Conservation (phyloP, 2,888 invertebrate genomes). For the Cremastobaeus sp. region DNA sequence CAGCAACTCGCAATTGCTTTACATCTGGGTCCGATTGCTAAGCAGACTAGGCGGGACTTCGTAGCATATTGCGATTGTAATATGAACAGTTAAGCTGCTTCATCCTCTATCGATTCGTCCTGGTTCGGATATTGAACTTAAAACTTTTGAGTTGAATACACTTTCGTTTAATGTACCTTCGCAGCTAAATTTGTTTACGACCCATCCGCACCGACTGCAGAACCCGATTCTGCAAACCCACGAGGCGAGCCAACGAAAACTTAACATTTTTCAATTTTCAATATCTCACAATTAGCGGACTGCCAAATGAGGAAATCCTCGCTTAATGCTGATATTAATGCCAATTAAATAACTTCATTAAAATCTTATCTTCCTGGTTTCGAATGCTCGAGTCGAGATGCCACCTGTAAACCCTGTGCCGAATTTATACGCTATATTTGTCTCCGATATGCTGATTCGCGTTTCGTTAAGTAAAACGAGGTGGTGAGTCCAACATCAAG, state of each 20-base stretch:
- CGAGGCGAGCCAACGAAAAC: slow-evolving; percentile 1
- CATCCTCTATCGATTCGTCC: slow-evolving; percentile 21
- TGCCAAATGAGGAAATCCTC: slow-evolving; percentile 1
- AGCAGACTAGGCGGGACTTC: no score
- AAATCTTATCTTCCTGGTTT: slow-evolving; percentile 9
- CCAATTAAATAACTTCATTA: slow-evolving; percentile 17
- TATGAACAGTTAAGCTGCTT: slow-evolving; percentile 19
- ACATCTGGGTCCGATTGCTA: no score
- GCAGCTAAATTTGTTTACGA: slow-evolving; percentile 47
- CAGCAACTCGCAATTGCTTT: no score
- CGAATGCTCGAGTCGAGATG: not conserved
- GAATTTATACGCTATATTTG: slow-evolving; percentile 28
- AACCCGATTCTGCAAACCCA: slow-evolving; percentile 13
- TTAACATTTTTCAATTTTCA: slow-evolving; percentile 13
- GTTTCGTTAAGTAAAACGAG: slow-evolving; percentile 19
- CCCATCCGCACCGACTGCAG: slow-evolving; percentile 8
- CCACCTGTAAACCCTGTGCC: not conserved
- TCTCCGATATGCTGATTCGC: slow-evolving; percentile 1
- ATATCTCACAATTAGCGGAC: not conserved
- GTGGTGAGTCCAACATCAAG: no score
- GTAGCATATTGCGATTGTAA: no score
- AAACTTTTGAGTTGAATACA: slow-evolving; percentile 54
- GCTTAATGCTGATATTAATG: slow-evolving; percentile 3
- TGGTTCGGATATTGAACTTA: slow-evolving; percentile 54
- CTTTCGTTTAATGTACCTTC: slow-evolving; percentile 49